Evolutionary conservation across 1,140 invertebrate genomes (phyloP).

Genomic region (Pogonomyrmex barbatus): DNA sequence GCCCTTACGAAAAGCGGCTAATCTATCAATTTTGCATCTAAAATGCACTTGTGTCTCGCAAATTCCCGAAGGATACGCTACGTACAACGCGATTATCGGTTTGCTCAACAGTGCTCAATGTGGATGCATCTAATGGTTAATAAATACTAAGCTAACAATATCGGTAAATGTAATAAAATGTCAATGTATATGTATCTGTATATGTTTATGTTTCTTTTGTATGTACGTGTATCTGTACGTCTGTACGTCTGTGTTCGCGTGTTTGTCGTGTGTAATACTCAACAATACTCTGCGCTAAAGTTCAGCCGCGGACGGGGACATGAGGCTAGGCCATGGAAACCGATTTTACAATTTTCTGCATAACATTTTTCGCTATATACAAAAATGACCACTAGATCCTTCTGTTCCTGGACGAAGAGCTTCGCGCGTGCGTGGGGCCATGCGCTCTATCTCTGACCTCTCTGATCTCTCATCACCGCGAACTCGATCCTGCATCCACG

Average conservation of each 20-base stretch:
- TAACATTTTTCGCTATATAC: slow-evolving; percentile 71
- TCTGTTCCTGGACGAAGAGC: slow-evolving; percentile 46
- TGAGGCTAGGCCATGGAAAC: slow-evolving; percentile 69
- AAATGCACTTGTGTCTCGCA: slow-evolving; percentile 65
- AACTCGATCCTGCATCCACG: slow-evolving; percentile 17
- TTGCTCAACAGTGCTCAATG: slow-evolving; percentile 70
- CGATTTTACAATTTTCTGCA: slow-evolving; percentile 60
- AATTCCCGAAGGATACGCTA: slow-evolving; percentile 67
- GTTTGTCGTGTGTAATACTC: not conserved
- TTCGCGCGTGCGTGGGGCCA: not conserved
- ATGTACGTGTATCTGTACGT: not conserved
- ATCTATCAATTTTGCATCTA: slow-evolving; percentile 76
- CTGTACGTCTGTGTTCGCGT: not conserved
- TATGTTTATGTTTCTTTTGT: not conserved
- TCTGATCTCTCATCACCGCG: slow-evolving; percentile 19
- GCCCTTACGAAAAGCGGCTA: slow-evolving; percentile 75
- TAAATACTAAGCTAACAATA: slow-evolving; percentile 63
- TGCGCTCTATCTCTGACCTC: slow-evolving; percentile 1
- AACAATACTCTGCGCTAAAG: slow-evolving; percentile 66
- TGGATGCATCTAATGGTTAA: slow-evolving; percentile 67
- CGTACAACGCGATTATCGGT: slow-evolving; percentile 65
- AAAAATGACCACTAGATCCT: slow-evolving; percentile 62
- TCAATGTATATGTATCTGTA: slow-evolving; percentile 13
- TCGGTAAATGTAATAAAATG: slow-evolving; percentile 67
- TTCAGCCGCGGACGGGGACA: slow-evolving; percentile 71